Conservation (phyloP, 2,888 invertebrate genomes). For the Ditylenchus weischeri region DNA sequence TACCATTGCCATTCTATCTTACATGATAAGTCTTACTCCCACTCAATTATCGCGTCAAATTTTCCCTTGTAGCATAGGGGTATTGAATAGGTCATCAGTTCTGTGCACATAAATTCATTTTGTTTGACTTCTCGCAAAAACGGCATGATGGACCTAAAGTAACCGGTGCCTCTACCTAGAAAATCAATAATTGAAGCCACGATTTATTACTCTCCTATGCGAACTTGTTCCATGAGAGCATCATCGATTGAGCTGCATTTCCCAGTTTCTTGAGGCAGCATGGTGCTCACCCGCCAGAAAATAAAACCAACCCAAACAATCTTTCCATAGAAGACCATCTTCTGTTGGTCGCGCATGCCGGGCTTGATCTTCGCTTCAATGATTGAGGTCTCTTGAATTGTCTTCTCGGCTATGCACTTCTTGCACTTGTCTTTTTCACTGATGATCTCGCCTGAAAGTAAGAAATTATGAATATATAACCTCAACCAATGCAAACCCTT, state of each 20-base stretch:
- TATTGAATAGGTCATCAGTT: conserved; percentile 18
- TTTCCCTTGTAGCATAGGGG: conserved; percentile 28
- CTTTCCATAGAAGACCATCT: conserved; percentile 74
- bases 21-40: conserved; percentile 15
- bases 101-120: conserved; percentile 13
- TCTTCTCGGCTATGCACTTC: conserved; percentile 79
- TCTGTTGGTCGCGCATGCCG: conserved; percentile 81
- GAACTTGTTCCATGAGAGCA: not conserved
- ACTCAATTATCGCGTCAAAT: conserved; percentile 33
- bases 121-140: conserved; percentile 10
- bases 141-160: conserved; percentile 22
- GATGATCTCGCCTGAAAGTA: conserved; percentile 45
- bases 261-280: not conserved
- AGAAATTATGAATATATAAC: not conserved
- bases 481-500: not conserved
- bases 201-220: not conserved
- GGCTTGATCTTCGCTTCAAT: conserved; percentile 80
- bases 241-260: not conserved
- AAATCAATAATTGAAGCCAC: not conserved
- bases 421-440: conserved; percentile 77
- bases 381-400: conserved; percentile 76
- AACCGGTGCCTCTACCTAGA: conserved; percentile 4
- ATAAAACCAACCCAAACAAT: not conserved
- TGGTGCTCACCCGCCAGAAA: not conserved
- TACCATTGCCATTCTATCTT: not conserved